A percentile compares a stretch with the other conserved stretches of the same genome.
Conservation (phyloP, 2,113 vertebrate species). For the Nycticorax nycticorax region DNA sequence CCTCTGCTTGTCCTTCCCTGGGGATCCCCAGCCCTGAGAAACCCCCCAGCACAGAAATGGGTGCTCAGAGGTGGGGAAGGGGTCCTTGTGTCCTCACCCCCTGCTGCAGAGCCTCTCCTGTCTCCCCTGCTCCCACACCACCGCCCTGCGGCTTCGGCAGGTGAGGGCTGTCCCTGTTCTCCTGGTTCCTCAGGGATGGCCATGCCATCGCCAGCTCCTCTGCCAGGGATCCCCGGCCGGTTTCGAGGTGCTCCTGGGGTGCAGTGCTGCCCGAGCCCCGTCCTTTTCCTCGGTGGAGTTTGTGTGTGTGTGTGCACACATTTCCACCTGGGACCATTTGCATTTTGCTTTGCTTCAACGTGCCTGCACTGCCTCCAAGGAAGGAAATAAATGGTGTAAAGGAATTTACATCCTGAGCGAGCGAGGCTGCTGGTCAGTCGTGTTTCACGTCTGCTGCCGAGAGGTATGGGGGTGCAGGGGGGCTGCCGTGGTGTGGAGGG, state of each 20-base stretch:
- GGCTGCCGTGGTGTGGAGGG: background rate
- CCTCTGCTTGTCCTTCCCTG: background rate
- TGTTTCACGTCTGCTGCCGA: background rate
- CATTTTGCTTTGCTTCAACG: background rate
- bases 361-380: background rate
- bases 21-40: background rate
- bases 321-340: background rate
- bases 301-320: fast-evolving
- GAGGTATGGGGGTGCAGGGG: background rate
- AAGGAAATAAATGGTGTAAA: conserved; percentile 10
- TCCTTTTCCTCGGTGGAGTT: background rate
- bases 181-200: background rate
- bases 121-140: background rate
- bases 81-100: background rate
- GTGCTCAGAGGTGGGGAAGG: background rate
- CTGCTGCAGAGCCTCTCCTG: background rate
- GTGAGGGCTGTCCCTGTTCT: background rate
- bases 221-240: fast-evolving
- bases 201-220: fast-evolving
- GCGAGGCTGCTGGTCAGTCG: background rate
- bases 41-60: background rate
- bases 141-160: fast-evolving
- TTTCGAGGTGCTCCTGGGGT: fast-evolving
- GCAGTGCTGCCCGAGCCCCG: background rate
- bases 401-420: background rate